Evolutionary conservation across 1,140 invertebrate genomes (phyloP).

Genomic region (Temnothorax longispinosus): DNA sequence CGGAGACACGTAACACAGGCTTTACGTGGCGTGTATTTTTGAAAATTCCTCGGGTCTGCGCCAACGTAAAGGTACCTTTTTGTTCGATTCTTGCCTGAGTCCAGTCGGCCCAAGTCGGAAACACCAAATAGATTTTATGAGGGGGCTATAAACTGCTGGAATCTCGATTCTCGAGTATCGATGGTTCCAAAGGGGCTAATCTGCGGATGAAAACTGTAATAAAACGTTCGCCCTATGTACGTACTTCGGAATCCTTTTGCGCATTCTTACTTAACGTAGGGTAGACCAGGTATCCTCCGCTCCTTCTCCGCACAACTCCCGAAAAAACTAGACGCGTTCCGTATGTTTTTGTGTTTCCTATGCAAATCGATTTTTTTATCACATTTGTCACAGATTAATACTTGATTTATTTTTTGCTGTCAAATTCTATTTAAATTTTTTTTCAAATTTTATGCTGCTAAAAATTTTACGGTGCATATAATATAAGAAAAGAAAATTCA

Average conservation of each 20-base stretch:
- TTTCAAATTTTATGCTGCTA: not conserved
- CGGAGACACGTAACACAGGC: constrained; percentile 61
- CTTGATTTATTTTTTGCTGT: not conserved
- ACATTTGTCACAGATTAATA: not conserved
- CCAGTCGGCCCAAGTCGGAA: constrained; percentile 71
- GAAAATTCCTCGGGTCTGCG: constrained; percentile 63
- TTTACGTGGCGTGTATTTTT: constrained; percentile 59
- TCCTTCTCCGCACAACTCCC: not conserved
- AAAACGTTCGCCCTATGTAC: constrained; percentile 71
- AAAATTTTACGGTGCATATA: not conserved
- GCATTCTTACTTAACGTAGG: constrained; percentile 40
- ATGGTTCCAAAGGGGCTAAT: constrained; percentile 81
- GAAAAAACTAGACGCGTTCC: not conserved
- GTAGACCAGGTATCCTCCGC: not conserved
- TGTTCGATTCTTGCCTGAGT: constrained; percentile 66
- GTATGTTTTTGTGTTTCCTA: not conserved
- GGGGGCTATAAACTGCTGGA: constrained; percentile 74
- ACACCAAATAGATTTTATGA: constrained; percentile 81
- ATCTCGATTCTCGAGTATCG: constrained; percentile 74
- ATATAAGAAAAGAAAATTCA: not conserved
- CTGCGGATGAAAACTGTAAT: constrained; percentile 82
- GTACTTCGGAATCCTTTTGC: constrained; percentile 65
- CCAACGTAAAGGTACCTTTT: constrained; percentile 62
- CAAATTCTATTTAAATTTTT: not conserved
- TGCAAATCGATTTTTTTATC: not conserved